phyloP scores from a whole-genome alignment of 92 coral and sea anemone species.

The Umimayanthus kanabou region DNA sequence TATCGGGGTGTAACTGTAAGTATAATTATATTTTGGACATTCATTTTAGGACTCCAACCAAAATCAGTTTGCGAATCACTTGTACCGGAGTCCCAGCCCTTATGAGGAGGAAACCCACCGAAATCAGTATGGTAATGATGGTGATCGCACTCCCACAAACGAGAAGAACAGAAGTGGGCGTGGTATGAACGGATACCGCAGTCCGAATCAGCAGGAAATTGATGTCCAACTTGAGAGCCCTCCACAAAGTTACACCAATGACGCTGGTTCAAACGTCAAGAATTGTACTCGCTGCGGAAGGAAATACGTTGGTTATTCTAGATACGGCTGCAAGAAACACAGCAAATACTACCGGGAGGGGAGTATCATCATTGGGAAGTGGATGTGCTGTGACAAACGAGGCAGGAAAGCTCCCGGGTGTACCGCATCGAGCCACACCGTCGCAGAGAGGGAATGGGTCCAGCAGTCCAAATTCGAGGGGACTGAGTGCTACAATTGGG shows the following conservation, averaged over 20 bases:
- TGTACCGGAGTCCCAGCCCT: neutral
- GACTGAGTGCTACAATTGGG: conserved; percentile 32
- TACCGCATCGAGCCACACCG: conserved; percentile 16
- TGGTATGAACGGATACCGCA: neutral
- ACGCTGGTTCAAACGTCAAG: neutral
- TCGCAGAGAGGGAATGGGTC: conserved; percentile 13
- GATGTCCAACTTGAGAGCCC: neutral
- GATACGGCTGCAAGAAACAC: conserved; percentile 38
- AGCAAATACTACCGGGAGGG: conserved; percentile 29
- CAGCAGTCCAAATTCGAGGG: conserved; percentile 18
- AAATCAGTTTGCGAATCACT: neutral
- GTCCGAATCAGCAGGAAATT: neutral
- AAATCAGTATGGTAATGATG: neutral
- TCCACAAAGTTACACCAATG: neutral
- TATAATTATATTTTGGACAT: neutral
- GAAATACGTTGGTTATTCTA: conserved; percentile 21
- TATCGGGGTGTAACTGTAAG: no score
- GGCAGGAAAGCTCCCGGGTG: conserved; percentile 32
- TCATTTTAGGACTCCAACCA: neutral
- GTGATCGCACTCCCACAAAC: neutral
- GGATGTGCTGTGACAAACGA: conserved; percentile 37
- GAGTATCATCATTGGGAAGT: conserved; percentile 33
- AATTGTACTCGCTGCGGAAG: conserved; percentile 34
- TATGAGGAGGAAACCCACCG: neutral
- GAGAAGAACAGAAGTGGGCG: neutral